Evolutionary conservation across 1,140 invertebrate genomes (phyloP).

Genomic region (Drosophila nigrodunni): DNA sequence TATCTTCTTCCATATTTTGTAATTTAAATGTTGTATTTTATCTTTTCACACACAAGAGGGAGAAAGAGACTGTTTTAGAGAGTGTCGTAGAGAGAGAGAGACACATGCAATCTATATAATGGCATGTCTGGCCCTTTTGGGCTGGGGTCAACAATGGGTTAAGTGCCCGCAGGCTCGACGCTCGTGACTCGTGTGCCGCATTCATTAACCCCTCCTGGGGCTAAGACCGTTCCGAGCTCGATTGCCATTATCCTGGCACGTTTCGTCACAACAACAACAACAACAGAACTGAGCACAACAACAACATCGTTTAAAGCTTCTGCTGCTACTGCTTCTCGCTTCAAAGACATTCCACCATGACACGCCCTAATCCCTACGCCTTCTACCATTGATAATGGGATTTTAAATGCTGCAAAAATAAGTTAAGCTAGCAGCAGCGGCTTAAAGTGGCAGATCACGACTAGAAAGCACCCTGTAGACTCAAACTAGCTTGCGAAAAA

Average conservation of each 20-base stretch:
- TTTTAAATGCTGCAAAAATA: slow-evolving; percentile 54
- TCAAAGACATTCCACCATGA: slow-evolving; percentile 17
- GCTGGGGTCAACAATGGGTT: slow-evolving; percentile 48
- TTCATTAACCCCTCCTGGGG: slow-evolving; percentile 45
- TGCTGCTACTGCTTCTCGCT: slow-evolving; percentile 5
- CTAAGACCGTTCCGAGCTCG: slow-evolving; percentile 23
- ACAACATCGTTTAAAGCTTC: slow-evolving; percentile 36
- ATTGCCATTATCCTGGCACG: slow-evolving; percentile 48
- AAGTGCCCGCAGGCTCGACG: slow-evolving; percentile 47
- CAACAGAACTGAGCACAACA: slow-evolving; percentile 1
- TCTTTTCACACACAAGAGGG: background rate
- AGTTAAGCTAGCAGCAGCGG: too few relatives aligned
- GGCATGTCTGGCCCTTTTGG: slow-evolving; percentile 4
- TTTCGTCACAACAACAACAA: slow-evolving; percentile 29
- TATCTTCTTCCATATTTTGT: slow-evolving; percentile 53
- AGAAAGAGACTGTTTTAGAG: too few relatives aligned
- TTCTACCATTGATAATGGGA: slow-evolving; percentile 17
- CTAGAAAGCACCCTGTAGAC: too few relatives aligned
- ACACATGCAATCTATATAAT: slow-evolving; percentile 19
- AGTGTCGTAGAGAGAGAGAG: too few relatives aligned
- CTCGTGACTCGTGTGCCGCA: slow-evolving; percentile 46
- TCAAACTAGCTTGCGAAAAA: too few relatives aligned
- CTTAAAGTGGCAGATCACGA: too few relatives aligned
- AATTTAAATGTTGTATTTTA: slow-evolving; percentile 42
- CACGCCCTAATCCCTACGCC: too few relatives aligned